Conservation (phyloP, 2,797 vertebrate species). For the Microchirus variegatus region DNA sequence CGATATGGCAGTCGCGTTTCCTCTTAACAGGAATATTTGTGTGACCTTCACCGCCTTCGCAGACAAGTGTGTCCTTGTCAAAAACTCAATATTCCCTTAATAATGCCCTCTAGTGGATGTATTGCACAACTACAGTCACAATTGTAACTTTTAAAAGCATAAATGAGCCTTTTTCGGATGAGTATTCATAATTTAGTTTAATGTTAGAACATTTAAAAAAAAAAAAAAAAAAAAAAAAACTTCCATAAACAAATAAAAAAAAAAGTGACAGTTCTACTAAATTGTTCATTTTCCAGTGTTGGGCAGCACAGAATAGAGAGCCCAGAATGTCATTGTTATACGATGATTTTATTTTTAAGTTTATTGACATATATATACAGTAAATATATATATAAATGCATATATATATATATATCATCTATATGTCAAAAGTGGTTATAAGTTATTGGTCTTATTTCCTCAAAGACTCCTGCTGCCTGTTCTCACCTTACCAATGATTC, state of each 20-base stretch:
- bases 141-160: too few relatives aligned
- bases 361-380: conserved; percentile 46
- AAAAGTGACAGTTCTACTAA: conserved; percentile 14
- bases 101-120: background rate
- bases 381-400: conserved; percentile 53
- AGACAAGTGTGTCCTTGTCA: too few relatives aligned
- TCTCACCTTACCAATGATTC: conserved; percentile 78
- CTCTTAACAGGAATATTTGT: too few relatives aligned
- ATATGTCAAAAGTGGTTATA: conserved; percentile 67
- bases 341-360: conserved; percentile 63
- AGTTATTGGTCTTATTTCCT: conserved; percentile 75
- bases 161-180: too few relatives aligned
- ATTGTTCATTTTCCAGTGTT: conserved; percentile 64
- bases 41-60: too few relatives aligned
- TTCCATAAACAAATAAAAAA: background rate
- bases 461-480: conserved; percentile 76
- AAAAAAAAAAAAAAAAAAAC: background rate
- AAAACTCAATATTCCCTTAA: background rate
- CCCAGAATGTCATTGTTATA: conserved; percentile 72
- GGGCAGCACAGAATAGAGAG: conserved; percentile 69
- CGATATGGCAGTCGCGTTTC: too few relatives aligned
- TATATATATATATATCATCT: conserved; percentile 49
- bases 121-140: background rate
- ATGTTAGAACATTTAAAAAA: too few relatives aligned
- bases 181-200: background rate